phyloP scores from a whole-genome alignment of 1,140 invertebrate species.

The Sarcophaga peregrina region DNA sequence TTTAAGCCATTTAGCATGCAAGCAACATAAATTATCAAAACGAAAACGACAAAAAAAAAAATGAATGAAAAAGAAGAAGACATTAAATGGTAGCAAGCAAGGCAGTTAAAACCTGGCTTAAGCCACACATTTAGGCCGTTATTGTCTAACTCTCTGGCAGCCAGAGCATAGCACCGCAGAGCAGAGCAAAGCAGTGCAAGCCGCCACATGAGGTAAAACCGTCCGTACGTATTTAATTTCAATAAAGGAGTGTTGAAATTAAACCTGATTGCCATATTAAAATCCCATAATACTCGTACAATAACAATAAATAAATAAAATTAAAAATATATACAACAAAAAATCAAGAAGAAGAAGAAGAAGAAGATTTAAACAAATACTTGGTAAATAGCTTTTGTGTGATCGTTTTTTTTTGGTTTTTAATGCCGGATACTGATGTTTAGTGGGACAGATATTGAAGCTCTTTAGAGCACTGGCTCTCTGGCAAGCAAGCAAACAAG shows the following conservation, averaged over 20 bases:
- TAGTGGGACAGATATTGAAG: not conserved
- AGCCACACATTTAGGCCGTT: no score
- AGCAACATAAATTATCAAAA: not conserved
- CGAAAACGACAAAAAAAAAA: no score
- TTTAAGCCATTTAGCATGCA: not conserved
- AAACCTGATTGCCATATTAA: conserved; percentile 15
- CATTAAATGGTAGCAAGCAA: no score
- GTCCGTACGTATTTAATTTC: not conserved
- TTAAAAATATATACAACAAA: not conserved
- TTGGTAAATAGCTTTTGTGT: no score
- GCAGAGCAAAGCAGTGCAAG: no score
- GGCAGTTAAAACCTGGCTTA: no score
- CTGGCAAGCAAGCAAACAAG: no score
- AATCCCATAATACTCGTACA: not conserved
- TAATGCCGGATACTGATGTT: conserved; percentile 8
- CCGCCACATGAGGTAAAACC: not conserved
- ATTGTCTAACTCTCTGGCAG: not conserved
- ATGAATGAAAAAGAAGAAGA: not conserved
- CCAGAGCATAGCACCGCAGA: not conserved
- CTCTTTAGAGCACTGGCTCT: not conserved
- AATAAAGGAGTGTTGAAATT: conserved; percentile 10
- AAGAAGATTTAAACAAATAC: no score
- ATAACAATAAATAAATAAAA: not conserved
- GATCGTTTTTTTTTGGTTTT: not conserved
- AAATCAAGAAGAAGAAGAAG: no score